Base-by-base conservation (phyloP, 2,797 vertebrate species). In the Phataginus tetradactyla region DNA sequence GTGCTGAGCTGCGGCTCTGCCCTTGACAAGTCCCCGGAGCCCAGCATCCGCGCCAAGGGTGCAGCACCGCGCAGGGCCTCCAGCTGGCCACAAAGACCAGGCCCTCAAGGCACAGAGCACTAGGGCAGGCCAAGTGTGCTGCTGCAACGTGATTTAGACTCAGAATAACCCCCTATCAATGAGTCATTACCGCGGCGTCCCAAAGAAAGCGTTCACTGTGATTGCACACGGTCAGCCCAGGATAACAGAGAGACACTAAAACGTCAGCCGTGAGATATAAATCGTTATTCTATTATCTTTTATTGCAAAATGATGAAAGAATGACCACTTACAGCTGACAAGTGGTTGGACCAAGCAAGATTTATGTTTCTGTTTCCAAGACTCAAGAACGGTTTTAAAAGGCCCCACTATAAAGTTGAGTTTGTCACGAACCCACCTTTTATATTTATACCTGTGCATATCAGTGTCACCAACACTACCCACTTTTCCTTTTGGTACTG, bases 281-380 rank as follows among this genome's bases (percentile, higher is more conserved):
- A 98, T 98, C 95, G 0, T 97, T 97, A 97, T 96, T 98, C 98
- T 97, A 98, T 98, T 98, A 98, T 96, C 98, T 96, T 97, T 98
- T 98, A 98, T 96, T 97, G 98, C 97, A 95, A 97, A 98, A 96
- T 55, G 72, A 90, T 97, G 95, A 81, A 97, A 95, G 93, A 96
- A 98, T 77, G 97, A 87, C 93, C 5, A 1, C 97, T 92, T 71
- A 86, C 74, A 87, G 96, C 63, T 93, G 98, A 96, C 96, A 97
- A 94, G 96, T 89, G 84, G 86, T 53, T 57, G 63, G 85, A 57
- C 93, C 51, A 27, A 79, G 87, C 61, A 75, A 95, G 96, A 97
- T 29, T 42, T 37, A 95, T 75, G 90, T 32, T 55, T 95, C 34
- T 3, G 42, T 72, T 84, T n/a, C 72, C n/a, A 21, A 83, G 86